These are phyloP conservation scores for Drosophila cognata DNA, from an alignment of 2,888 invertebrate genomes.

Conservation along the genomic window DNA sequence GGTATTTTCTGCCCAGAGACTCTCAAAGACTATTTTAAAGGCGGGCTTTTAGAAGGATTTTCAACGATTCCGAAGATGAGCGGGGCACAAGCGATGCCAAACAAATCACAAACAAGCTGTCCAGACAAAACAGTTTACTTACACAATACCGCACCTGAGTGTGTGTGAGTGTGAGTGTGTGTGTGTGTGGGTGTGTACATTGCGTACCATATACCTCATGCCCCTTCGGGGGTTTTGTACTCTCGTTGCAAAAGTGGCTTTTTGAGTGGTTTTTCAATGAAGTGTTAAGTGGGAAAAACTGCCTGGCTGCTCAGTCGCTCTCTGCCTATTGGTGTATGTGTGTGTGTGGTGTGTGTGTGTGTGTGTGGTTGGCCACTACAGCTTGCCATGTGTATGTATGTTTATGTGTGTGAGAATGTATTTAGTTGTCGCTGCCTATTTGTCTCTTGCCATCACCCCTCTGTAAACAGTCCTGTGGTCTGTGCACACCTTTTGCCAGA, in stretches of 20 bases:
- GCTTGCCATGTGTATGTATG: constrained; percentile 22
- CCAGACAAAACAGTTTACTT: constrained; percentile 59
- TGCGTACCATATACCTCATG: constrained; percentile 10
- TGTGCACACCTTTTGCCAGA: constrained; percentile 65
- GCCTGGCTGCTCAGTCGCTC: constrained; percentile 52
- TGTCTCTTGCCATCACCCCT: constrained; percentile 38
- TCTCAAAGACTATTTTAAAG: constrained; percentile 38
- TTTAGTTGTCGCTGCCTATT: constrained; percentile 70
- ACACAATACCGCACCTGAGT: constrained; percentile 15
- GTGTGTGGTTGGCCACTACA: constrained; percentile 52
- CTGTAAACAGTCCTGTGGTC: constrained; percentile 68
- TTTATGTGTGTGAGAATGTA: constrained; percentile 37
- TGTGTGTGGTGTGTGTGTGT: constrained; percentile 25
- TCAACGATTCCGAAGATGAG: constrained; percentile 14
- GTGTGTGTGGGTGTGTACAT: constrained; percentile 15
- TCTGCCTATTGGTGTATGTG: constrained; percentile 16
- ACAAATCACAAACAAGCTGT: constrained; percentile 44
- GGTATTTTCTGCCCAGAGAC: constrained; percentile 43
- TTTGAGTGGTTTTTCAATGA: constrained; percentile 82
- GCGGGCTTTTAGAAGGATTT: constrained; percentile 15
- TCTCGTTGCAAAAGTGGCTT: constrained; percentile 73
- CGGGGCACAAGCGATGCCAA: constrained; percentile 21
- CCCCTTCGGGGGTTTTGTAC: constrained; percentile 38
- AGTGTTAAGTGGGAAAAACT: constrained; percentile 79
- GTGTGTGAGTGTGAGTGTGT: constrained; percentile 7